These are phyloP conservation scores for Dascillus cervinus DNA, from an alignment of 2,888 invertebrate genomes.

Conservation along the genomic window DNA sequence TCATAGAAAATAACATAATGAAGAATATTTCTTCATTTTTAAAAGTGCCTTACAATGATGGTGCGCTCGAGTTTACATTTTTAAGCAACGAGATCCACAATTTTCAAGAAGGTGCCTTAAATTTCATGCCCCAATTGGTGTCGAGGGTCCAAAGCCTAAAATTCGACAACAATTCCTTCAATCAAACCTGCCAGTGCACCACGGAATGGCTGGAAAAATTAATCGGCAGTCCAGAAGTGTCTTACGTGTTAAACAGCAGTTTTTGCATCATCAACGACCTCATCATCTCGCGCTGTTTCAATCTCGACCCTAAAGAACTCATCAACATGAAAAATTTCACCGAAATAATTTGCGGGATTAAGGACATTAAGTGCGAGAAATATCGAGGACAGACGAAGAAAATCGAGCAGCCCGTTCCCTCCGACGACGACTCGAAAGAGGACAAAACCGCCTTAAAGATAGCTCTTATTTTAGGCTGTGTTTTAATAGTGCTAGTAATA, in stretches of 20 bases:
- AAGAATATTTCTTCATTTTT: slow-evolving; percentile 46
- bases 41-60: slow-evolving; percentile 31
- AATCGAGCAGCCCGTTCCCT: slow-evolving; percentile 33
- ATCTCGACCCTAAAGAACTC: slow-evolving; percentile 55
- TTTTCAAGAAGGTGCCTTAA: slow-evolving; percentile 48
- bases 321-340: slow-evolving; percentile 56
- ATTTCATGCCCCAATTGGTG: slow-evolving; percentile 50
- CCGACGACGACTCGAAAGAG: slow-evolving; percentile 25
- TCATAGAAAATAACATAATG: slow-evolving; percentile 59
- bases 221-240: slow-evolving; percentile 38
- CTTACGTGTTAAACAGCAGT: slow-evolving; percentile 48
- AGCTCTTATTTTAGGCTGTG: slow-evolving; percentile 33
- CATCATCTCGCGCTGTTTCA: slow-evolving; percentile 56
- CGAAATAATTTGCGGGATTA: slow-evolving; percentile 51
- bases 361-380: slow-evolving; percentile 52
- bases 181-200: slow-evolving; percentile 55
- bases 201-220: slow-evolving; percentile 52
- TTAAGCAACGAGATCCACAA: slow-evolving; percentile 51
- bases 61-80: slow-evolving; percentile 43
- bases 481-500: slow-evolving; percentile 47
- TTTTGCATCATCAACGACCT: slow-evolving; percentile 54
- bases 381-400: slow-evolving; percentile 40
- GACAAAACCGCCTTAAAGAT: slow-evolving; percentile 22
- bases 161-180: slow-evolving; percentile 56
- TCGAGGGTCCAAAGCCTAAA: slow-evolving; percentile 40